phyloP scores from a whole-genome alignment of 2,113 vertebrate genomes.

The Maylandia zebra region DNA sequence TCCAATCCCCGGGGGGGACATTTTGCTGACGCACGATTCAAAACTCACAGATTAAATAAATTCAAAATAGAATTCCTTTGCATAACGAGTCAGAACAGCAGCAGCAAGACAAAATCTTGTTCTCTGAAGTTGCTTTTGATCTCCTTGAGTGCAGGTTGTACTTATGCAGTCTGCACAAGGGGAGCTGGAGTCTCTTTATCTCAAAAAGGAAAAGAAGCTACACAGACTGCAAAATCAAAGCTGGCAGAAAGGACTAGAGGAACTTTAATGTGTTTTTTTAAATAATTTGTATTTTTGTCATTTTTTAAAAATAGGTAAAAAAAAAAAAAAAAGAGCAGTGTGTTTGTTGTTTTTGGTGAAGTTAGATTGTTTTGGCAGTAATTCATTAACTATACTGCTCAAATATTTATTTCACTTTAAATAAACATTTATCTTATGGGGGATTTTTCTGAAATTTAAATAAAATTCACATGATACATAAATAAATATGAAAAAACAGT shows the following conservation, averaged over 20 bases:
- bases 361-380: neutral
- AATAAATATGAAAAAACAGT: neutral
- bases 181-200: neutral
- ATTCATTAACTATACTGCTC: neutral
- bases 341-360: neutral
- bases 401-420: neutral
- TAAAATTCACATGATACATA: neutral
- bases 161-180: neutral
- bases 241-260: neutral
- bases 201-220: neutral
- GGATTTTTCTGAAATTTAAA: neutral
- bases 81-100: neutral
- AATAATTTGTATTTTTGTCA: neutral
- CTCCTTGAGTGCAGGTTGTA: neutral
- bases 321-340: neutral
- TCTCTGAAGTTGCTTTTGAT: neutral
- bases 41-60: neutral
- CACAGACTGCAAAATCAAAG: neutral
- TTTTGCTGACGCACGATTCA: neutral
- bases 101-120: neutral
- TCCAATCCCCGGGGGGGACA: neutral
- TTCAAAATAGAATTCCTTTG: neutral
- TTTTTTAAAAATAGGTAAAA: neutral
- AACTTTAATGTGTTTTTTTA: neutral
- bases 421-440: neutral